Evolutionary conservation across 2,888 invertebrate species (phyloP), one percentile per base, ranked within the genome.

Genomic region (Drosophila subsilvestris): DNA sequence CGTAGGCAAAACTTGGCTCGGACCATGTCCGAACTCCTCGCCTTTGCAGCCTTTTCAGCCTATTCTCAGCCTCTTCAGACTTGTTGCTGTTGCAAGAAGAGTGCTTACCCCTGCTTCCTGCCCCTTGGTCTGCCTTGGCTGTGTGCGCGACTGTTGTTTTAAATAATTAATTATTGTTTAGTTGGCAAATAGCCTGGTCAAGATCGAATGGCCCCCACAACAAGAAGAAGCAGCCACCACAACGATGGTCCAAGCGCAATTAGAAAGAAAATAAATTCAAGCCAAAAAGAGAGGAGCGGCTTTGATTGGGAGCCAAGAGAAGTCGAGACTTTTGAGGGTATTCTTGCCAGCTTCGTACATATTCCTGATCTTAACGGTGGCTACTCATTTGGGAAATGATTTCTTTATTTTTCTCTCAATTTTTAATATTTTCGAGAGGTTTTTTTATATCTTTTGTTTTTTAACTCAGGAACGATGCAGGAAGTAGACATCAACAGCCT

Each of bases 121-220:
- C 59, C 66, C 65, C 47, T n/a, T n/a, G n/a, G 37, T 32, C 68
- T 63, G 73, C 9, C 10, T 10, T 3, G 29, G 29, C 0, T 29
- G 3, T 3, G 29, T 47, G 47, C 63, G 51, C 47, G 50, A 55
- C 60, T 67, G 68, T 78, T 78, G 74, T 75, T 80, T 74, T 75
- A 74, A 86, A 85, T 85, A 85, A 85, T 85, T 85, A 85, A 85
- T 85, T 85, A 85, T 88, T 87, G 86, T 88, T 85, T 88, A 73
- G 86, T 79, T 83, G 73, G 79, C 74, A 79, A 79, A 62, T 77
- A 80, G 63, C 72, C 67, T 59, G 72, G 74, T 76, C 42, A 42
- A 79, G 79, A 76, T 73, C 86, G 79, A 82, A 74, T 72, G 74
- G 74, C 76, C 58, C 58, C 59, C 12, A 37, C 37, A 7, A 27